Evolutionary conservation across 2,113 vertebrate species (phyloP).

Genomic region (Corythoichthys intestinalis): DNA sequence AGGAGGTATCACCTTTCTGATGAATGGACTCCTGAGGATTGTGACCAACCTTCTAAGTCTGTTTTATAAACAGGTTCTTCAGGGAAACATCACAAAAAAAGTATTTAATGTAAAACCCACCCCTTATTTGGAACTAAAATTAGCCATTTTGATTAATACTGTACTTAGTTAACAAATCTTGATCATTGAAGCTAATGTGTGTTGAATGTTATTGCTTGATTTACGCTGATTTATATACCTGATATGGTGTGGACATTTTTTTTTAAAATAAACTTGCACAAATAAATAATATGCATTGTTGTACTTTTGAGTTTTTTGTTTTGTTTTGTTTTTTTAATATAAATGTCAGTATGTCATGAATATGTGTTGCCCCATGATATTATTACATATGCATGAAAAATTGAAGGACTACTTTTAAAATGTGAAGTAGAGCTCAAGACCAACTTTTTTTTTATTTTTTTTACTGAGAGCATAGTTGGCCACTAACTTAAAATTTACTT

Average conservation of each 20-base stretch:
- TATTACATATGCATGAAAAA: no score
- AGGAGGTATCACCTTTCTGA: neutral
- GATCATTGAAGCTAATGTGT: neutral
- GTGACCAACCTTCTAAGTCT: neutral
- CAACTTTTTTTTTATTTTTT: no score
- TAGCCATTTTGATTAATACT: constrained; percentile 1
- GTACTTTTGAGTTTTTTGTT: neutral
- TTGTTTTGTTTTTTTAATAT: neutral
- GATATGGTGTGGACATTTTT: neutral
- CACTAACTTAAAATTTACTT: no score
- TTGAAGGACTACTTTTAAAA: no score
- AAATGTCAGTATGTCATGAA: neutral
- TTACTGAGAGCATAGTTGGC: no score
- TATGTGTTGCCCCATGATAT: neutral
- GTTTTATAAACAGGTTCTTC: neutral
- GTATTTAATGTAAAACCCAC: neutral
- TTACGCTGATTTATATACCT: neutral
- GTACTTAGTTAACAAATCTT: neutral
- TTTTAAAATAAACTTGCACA: neutral
- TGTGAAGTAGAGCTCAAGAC: no score
- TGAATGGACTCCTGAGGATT: neutral
- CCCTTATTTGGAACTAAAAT: neutral
- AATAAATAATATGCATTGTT: constrained; percentile 7
- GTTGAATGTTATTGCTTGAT: neutral
- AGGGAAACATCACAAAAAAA: neutral